Evolutionary conservation across 30 jellyfish, hydroid and myxozoan genomes (phyloP), one percentile per base, ranked within the genome.

Genomic region (Aurelia coerulea): DNA sequence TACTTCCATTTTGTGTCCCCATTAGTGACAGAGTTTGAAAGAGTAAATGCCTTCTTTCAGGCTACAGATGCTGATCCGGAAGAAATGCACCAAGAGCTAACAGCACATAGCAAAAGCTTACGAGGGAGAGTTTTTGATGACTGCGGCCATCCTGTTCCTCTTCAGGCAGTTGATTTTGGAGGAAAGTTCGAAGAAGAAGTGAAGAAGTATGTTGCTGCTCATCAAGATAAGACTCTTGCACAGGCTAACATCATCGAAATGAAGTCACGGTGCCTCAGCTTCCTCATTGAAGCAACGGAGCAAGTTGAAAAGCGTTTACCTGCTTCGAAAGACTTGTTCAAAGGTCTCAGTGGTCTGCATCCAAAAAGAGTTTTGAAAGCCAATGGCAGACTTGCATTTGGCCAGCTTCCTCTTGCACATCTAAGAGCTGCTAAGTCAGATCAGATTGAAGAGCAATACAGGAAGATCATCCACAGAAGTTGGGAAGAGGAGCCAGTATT

Each of bases 21-120:
- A 29, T 46, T 78, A 42, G 94, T 87, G 37, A 50, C 78, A 73
- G 91, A 88, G 78, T 88, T 88, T 88, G 94, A 89, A 66, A 62
- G 88, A 31, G 88, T 78, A 51, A 78, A 79, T 73, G 83, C 85
- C 53, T 76, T 89, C 84, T 87, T 34, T 87, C 96, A 87, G 68
- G 81, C 90, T 19, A 87, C 96, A 49, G 85, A 87, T 68, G 97
- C 94, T 51, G 97, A 88, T 63, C 97, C 81, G 37, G 88, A 74
- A 65, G 95, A 80, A 46, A 83, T 88, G 87, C 88, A 80, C 29
- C 50, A 80, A 50, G 88, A 80, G 65, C 68, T 79, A 33, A 16
- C 81, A 31, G 64, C 82, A 17, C 85, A 69, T 46, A 41, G 50
- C 82, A 81, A 58, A 62, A 88, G 84, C 83, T 58, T 80, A 50